These are phyloP conservation scores for Turdus rufiventris DNA, from an alignment of 2,113 vertebrate genomes.

Conservation along the genomic window DNA sequence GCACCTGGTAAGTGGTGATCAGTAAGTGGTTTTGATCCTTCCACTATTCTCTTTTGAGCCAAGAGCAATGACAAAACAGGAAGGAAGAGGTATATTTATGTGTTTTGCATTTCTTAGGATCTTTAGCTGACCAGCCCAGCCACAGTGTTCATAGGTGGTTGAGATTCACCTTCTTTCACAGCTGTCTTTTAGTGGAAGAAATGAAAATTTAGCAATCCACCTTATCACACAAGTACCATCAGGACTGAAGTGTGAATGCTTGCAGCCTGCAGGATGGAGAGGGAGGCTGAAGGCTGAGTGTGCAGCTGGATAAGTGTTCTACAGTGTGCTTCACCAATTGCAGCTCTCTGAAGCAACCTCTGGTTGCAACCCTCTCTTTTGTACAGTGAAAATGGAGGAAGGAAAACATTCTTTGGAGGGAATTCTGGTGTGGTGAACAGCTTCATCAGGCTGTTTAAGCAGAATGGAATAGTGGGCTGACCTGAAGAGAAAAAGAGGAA, in stretches of 20 bases:
- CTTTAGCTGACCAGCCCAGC: not conserved
- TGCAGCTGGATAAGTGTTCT: not conserved
- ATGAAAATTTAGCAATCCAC: not conserved
- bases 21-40: not conserved
- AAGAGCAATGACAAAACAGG: not conserved
- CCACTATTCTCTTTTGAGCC: not conserved
- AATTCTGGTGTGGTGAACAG: not conserved
- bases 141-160: not conserved
- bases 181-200: not conserved
- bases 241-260: not conserved
- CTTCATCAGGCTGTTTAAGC: not conserved
- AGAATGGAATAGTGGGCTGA: not conserved
- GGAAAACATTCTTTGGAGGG: not conserved
- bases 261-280: fast-evolving
- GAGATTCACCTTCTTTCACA: not conserved
- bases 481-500: not conserved
- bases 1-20: not conserved
- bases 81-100: not conserved
- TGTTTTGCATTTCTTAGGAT: not conserved
- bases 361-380: not conserved
- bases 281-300: not conserved
- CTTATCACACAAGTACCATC: not conserved
- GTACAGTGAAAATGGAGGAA: not conserved
- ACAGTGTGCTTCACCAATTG: not conserved
- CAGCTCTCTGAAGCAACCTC: not conserved